Base-by-base conservation (phyloP, 2,888 invertebrate species). In the Prenolepis imparis region DNA sequence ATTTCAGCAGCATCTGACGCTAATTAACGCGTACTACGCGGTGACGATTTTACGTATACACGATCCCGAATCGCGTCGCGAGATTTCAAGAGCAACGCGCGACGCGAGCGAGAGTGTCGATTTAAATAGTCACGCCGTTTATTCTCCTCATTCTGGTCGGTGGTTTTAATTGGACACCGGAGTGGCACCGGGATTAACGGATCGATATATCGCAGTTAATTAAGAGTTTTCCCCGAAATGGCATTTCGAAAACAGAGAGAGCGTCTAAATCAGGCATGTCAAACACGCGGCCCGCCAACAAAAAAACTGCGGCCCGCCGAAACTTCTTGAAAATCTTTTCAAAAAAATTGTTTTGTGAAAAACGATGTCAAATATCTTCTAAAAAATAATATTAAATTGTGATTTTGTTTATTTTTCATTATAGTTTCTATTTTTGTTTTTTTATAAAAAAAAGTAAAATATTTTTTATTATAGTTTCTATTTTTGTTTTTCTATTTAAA, bases 161-260 rank as follows among this genome's bases (percentile, higher is more conserved):
- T 15, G n/a, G 18, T 66, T 52, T 66, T 75, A 75, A 75, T 75
- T 75, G 66, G 24, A 75, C 44, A 63, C 36, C 12, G 28, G 21
- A 64, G 32, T 48, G 74, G 36, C 39, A 48, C 48, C 48, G 64
- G 48, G 66, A 52, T 66, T 52, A 52, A 36, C 52, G 36, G 66
- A 66, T 75, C 75, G 52, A 75, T 75, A 75, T 75, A 75, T 52
- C 52, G 66, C n/a, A 52, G 52, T 52, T 66, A 75, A 75, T 75
- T 75, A 52, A 75, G 52, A 66, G 36, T 75, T 75, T 52, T 66
- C 52, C 75, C 75, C 52, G 24, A 66, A 75, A 75, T 64, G 74
- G 48, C 24, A 64, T 57, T 75, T 36, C 39, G 52, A 66, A 64
- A 48, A 75, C 63, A 52, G 3, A 61, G 11, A 24, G 6, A 28